Evolutionary conservation across 1,140 invertebrate species (phyloP), one percentile per base, ranked within the genome.

Genomic region (Coenobita brevimanus): DNA sequence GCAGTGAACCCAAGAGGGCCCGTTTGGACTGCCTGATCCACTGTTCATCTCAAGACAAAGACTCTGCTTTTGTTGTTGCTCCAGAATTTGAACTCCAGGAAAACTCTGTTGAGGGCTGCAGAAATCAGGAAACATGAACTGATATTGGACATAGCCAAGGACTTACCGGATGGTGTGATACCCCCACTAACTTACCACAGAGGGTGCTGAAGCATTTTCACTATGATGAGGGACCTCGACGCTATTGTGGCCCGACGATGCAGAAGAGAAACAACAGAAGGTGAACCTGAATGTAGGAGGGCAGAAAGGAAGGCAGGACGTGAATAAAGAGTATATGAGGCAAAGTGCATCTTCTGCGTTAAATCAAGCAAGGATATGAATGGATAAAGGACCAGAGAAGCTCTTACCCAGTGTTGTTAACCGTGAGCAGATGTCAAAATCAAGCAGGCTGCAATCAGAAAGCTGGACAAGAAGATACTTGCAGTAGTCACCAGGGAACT

Each of bases 381-480:
- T 13, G 41, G 43, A 4, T 46, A 79, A 1, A 79, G 27, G 13
- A 79, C 76, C 6, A 79, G 76, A 79, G 71, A 75, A 75, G 36
- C 8, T n/a, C 30, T 33, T 4, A 13, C 54, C 6, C 15, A 46
- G 24, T 50, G n/a, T 50, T 46, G 13, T 21, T 38, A 46, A 33
- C 36, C 54, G 76, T 10, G 76, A 33, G 10, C 38, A 2, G 76
- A 79, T 79, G 76, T 50, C n/a, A 13, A 27, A 79, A 79, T 50
- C 36, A 21, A 46, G 27, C 46, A 24, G 4, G 36, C 43, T 24
- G 76, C 36, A 79, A 24, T 33, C 15, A 1, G 13, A 50, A 79
- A 79, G 64, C 6, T 62, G 50, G 54, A 62, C 50, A 81, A 60
- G 6, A 81, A 57, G 64, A 62, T 81, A 13, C n/a, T 81, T 81